These are phyloP conservation scores for Blastobasis adustella DNA, from an alignment of 2,888 invertebrate genomes.

Conservation along the genomic window DNA sequence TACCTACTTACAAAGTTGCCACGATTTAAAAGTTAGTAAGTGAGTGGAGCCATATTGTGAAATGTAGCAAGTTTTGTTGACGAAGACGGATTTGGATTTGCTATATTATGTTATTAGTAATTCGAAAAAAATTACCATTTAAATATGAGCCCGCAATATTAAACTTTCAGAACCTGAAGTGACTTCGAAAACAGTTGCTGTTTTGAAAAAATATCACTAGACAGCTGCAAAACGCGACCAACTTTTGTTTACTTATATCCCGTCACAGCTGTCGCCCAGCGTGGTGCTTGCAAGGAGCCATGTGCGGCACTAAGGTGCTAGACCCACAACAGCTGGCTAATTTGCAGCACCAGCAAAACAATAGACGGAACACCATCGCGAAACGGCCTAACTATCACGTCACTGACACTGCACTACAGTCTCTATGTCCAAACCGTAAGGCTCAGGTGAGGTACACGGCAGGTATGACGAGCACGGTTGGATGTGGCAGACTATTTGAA, in stretches of 20 bases:
- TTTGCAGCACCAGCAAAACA: slow-evolving; percentile 64
- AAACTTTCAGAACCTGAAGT: too few species aligned
- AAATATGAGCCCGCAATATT: too few species aligned
- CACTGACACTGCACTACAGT: slow-evolving; percentile 30
- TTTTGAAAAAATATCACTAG: background rate
- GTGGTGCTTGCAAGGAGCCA: slow-evolving; percentile 32
- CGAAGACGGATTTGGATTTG: too few species aligned
- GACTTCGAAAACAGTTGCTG: too few species aligned
- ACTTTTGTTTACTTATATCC: background rate
- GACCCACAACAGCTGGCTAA: slow-evolving; percentile 62
- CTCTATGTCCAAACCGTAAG: slow-evolving; percentile 35
- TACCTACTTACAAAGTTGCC: too few species aligned
- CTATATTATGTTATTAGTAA: too few species aligned
- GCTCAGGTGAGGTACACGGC: slow-evolving; percentile 27
- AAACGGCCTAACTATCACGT: slow-evolving; percentile 28
- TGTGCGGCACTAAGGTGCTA: slow-evolving; percentile 44
- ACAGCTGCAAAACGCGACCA: background rate
- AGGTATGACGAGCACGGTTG: slow-evolving; percentile 55
- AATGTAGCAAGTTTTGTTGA: too few species aligned
- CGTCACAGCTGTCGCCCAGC: slow-evolving; percentile 9
- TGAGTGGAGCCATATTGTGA: too few species aligned
- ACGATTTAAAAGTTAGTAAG: too few species aligned
- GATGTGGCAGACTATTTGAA: slow-evolving; percentile 60
- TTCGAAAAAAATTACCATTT: too few species aligned
- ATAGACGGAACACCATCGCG: slow-evolving; percentile 24